Conservation (phyloP, 2,888 invertebrate species). For the Himalopsyche kuldschensis region DNA sequence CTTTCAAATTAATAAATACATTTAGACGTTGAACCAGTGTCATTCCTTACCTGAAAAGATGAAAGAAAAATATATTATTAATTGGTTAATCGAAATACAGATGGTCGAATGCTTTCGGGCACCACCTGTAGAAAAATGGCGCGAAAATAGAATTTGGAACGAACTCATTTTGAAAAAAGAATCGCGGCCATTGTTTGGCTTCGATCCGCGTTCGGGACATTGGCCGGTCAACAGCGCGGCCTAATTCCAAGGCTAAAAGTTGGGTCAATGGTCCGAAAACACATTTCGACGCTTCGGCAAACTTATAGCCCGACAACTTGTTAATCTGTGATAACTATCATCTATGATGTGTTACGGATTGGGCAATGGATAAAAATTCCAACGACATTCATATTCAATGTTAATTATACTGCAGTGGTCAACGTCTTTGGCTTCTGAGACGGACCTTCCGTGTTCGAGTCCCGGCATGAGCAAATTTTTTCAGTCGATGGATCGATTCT, state of each 20-base stretch:
- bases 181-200: constrained; percentile 13
- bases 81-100: background rate
- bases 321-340: no score
- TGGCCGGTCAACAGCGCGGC: constrained; percentile 34
- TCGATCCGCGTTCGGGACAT: constrained; percentile 21
- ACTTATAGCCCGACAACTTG: background rate
- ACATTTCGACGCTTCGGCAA: background rate
- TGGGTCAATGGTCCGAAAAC: constrained; percentile 35
- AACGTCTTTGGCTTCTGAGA: no score
- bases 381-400: no score
- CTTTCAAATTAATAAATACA: background rate
- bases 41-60: background rate
- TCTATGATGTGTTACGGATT: no score
- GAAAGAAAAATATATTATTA: background rate
- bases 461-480: no score
- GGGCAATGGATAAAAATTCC: background rate
- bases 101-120: background rate
- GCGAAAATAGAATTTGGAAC: background rate
- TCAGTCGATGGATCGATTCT: no score
- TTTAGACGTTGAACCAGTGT: background rate
- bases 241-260: constrained; percentile 37
- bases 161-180: background rate
- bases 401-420: no score
- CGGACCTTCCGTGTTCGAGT: no score
- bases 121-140: background rate